phyloP scores from a whole-genome alignment of 2,797 vertebrate genomes.

The Enteromius thamalakanensis region DNA sequence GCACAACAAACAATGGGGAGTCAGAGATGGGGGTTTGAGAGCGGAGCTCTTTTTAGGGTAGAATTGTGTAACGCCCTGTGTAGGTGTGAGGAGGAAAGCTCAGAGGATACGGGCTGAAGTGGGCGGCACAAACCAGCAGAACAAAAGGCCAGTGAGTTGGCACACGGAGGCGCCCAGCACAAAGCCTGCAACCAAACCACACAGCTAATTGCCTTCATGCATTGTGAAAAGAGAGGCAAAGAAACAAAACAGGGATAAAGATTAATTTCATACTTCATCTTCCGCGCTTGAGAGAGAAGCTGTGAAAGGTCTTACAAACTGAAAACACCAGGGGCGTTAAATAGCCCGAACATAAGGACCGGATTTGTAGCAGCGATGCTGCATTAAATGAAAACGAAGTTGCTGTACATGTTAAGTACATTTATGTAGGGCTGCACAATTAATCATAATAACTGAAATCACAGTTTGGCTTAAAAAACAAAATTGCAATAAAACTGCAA shows the following conservation, averaged over 20 bases:
- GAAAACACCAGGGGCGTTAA: slow-evolving; percentile 64
- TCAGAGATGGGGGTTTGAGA: slow-evolving; percentile 81
- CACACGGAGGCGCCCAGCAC: slow-evolving; percentile 71
- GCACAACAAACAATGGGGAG: slow-evolving; percentile 78
- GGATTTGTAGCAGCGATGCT: background rate
- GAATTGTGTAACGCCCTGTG: slow-evolving; percentile 53
- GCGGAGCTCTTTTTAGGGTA: slow-evolving; percentile 71
- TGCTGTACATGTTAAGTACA: background rate
- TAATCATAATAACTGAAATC: background rate
- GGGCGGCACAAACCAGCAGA: slow-evolving; percentile 75
- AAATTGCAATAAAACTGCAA: background rate
- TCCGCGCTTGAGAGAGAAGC: slow-evolving; percentile 70
- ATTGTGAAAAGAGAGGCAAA: slow-evolving; percentile 74
- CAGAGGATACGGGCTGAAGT: slow-evolving; percentile 71
- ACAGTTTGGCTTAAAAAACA: background rate
- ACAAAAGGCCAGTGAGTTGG: slow-evolving; percentile 76
- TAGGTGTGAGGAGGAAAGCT: slow-evolving; percentile 61
- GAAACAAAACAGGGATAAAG: slow-evolving; percentile 78
- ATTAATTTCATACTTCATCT: slow-evolving; percentile 78
- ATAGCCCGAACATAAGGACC: slow-evolving; percentile 15
- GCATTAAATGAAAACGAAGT: background rate
- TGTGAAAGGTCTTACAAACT: slow-evolving; percentile 78
- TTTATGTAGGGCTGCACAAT: background rate
- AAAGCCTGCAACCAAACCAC: slow-evolving; percentile 77
- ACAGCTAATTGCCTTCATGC: slow-evolving; percentile 79